Base-by-base conservation (phyloP, 2,888 invertebrate genomes). In the Cyclophora punctaria region DNA sequence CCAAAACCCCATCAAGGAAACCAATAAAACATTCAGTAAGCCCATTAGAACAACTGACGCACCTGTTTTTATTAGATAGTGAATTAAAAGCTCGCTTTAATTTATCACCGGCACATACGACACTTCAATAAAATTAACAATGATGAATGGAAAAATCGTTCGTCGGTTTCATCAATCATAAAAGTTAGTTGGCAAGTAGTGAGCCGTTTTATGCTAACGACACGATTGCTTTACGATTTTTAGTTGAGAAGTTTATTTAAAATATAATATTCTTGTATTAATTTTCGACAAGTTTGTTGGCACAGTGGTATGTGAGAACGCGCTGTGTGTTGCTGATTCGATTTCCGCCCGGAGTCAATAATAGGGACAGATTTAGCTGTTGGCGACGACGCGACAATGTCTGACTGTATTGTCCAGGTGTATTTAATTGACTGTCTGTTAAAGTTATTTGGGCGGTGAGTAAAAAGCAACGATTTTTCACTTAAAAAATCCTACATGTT, bases 141-240 rank as follows among this genome's bases (percentile, higher is more conserved):
- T 87, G 87, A 88, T 85, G 71, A 83, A 88, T 87, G 83, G 77
- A 83, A 83, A 83, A 81, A 78, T 78, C 73, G 79, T 78, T 77
- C 66, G 63, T 63, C 50, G 48, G 52, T 57, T 66, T 74, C 85
- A 87, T 88, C 82, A 81, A 87, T 88, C 86, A 87, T 76, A 53
- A 63, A 73, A 76, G 73, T 78, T 78, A 73, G 75, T 73, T 70
- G 62, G 66, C 66, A 72, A 73, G 71, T 73, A 50, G 4, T 50
- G 45, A 52, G 43, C 41, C 52, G 65, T 73, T 75, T 65, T 56
- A 49, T 60, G 52, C 49, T 48, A 48, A 55, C 67, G 70, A 65
- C 46, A 66, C 75, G 77, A 74, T 60, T 44, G 3, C 7, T 41
- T 3, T 6, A 44, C 44, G 44, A 44, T 5, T 34, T 44, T 44